These are phyloP conservation scores for Neoascia interrupta DNA, from an alignment of 2,888 invertebrate genomes.

Conservation along the genomic window DNA sequence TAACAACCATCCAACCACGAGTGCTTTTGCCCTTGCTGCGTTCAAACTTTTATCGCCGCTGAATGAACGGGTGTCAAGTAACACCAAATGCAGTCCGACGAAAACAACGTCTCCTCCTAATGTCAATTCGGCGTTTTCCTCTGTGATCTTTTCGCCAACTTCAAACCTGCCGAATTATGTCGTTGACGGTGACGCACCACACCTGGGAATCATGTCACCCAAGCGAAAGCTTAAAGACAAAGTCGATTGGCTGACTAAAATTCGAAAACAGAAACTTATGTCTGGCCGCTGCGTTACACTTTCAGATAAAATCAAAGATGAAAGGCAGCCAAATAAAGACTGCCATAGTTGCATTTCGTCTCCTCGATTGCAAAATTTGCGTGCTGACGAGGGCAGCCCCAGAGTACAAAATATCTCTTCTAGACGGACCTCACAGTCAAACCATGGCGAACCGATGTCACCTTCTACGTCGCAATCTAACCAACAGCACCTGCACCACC, in stretches of 20 bases:
- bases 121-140: conserved; percentile 64
- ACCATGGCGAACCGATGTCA: conserved; percentile 59
- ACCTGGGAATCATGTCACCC: conserved; percentile 85
- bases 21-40: conserved; percentile 36
- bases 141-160: conserved; percentile 82
- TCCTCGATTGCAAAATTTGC: conserved; percentile 76
- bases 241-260: conserved; percentile 87
- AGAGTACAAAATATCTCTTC: conserved; percentile 72
- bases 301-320: conserved; percentile 74
- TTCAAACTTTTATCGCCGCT: conserved; percentile 73
- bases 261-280: conserved; percentile 81
- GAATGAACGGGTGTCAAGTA: conserved; percentile 72
- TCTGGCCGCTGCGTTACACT: conserved; percentile 72
- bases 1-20: conserved; percentile 32
- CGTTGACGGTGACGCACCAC: conserved; percentile 88
- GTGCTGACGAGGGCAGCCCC: conserved; percentile 75
- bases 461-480: conserved; percentile 62
- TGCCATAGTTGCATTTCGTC: conserved; percentile 71
- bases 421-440: conserved; percentile 74
- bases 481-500: conserved; percentile 40
- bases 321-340: conserved; percentile 48
- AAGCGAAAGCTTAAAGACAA: conserved; percentile 83
- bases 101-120: conserved; percentile 72
- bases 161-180: conserved; percentile 89
- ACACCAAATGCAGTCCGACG: conserved; percentile 58